Base-by-base conservation (phyloP, 2,113 vertebrate species). In the Istiophorus platypterus region DNA sequence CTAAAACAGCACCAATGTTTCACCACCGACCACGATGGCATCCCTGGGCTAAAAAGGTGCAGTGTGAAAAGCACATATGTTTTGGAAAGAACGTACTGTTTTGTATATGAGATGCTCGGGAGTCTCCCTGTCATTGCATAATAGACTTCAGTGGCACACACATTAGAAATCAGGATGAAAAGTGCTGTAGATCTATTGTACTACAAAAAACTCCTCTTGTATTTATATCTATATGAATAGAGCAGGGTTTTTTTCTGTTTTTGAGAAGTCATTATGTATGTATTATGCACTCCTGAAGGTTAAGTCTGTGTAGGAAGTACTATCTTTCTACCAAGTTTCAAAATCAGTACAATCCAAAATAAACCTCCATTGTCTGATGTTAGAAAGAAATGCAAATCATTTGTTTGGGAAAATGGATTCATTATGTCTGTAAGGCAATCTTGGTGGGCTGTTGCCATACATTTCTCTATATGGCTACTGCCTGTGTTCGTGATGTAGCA, bases 11-110 rank as follows among this genome's bases (percentile, higher is more conserved):
- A 31, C 6, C 17, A 31, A 14, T n/a, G 26, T 5, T 64, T 59
- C 52, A 18, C 51, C 22, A 6, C 27, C 10, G 0, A 7, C 56
- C 24, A n/a, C 62, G 73, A 82, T 18, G 26, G 18, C 22, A 34
- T 82, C 59, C 72, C 68, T 82, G 63, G 71, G 31, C n/a, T 14
- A 20, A 57, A 77, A 51, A 29, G n/a, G 78, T 82, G 70, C 72
- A 84, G 59, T 87, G 73, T 78, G 62, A 76, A 87, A 74, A 85
- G 76, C 58, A 72, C 15, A 56, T 18, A 7, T 17, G 3, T 78
- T 67, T 54, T 56, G 20, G 47, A 67, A 63, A 78, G 75, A 62
- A 81, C 51, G 20, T 26, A 10, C 54, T 41, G 71, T 54, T 49
- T 39, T 42, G 37, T 57, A 27, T 61, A 17, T 68, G 2, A 74